Evolutionary conservation across 2,888 invertebrate genomes (phyloP), one percentile per base, ranked within the genome.

Genomic region (Cerceris ruficornis): DNA sequence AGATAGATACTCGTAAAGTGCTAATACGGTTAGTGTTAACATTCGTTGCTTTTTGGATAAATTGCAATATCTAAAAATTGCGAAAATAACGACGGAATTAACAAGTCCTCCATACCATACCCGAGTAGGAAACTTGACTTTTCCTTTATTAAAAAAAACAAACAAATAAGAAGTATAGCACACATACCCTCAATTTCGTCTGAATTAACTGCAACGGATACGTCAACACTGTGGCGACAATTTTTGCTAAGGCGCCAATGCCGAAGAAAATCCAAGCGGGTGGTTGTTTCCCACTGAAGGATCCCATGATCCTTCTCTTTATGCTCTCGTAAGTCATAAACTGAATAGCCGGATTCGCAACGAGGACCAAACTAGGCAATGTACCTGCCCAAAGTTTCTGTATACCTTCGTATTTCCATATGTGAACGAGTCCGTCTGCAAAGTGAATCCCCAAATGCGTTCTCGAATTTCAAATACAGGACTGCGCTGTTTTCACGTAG

Each of bases 241-340:
- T 95, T 93, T 98, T 98, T 0, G 98, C 96, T 67, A 95, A 89
- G 2, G 98, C 98, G n/a, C 97, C 98, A 74, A 97, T 94, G 8
- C 94, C 80, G 87, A 94, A 84, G 88, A 96, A 96, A 85, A 95
- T 96, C 69, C 95, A 93, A 49, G 95, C 92, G 7, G 96, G 94
- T 67, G 95, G 93, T 82, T 95, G 93, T 60, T 93, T 89, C n/a
- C 93, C 93, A 0, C 90, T 89, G 28, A 93, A 90, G 71, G 93
- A 93, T 7, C 93, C 91, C 11, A 93, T 93, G 61, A 96, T 92
- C 82, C 94, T 94, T 73, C 97, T 94, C 92, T 98, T 98, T 13
- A 98, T 93, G 68, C 95, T 93, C 93, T 98, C 98, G 91, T 98
- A 98, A 66, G 97, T 95, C 95, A 98, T 97, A 91, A 98, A 98